A percentile compares a stretch with the other conserved stretches of the same genome.
phyloP scores from a whole-genome alignment of 2,113 vertebrate species.

The Corythoichthys intestinalis region DNA sequence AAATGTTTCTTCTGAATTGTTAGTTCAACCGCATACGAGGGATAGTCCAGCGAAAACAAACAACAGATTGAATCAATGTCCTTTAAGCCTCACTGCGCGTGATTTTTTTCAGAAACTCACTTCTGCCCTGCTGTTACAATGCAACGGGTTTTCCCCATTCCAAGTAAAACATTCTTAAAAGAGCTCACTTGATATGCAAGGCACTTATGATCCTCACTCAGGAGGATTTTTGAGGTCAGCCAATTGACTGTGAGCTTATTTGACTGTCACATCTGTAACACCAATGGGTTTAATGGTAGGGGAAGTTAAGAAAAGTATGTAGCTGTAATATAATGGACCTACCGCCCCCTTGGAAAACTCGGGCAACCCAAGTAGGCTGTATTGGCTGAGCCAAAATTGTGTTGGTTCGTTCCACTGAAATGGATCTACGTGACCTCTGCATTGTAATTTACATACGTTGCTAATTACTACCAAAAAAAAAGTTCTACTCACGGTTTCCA shows the following conservation, averaged over 20 bases:
- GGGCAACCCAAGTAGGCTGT: too few species aligned
- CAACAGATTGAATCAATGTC: not conserved
- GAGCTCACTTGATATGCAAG: constrained; percentile 36
- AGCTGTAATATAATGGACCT: not conserved
- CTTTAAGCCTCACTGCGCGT: not conserved
- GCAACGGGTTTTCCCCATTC: not conserved
- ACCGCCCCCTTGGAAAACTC: too few species aligned
- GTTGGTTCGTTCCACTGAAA: too few species aligned
- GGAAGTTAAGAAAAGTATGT: constrained; percentile 1
- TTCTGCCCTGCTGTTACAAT: constrained; percentile 1
- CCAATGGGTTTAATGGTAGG: not conserved
- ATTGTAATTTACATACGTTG: too few species aligned
- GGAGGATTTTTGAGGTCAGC: constrained; percentile 16
- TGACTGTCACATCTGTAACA: constrained; percentile 37
- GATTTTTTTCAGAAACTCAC: not conserved
- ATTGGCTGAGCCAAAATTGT: too few species aligned
- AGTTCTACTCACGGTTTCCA: too few species aligned
- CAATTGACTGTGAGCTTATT: constrained; percentile 42
- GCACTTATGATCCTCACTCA: constrained; percentile 37
- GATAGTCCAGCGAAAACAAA: not conserved
- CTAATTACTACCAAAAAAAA: too few species aligned
- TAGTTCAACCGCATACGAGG: constrained; percentile 17
- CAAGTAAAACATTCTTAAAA: constrained; percentile 18
- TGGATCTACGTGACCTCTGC: too few species aligned
- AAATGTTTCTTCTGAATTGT: constrained; percentile 18